Evolutionary conservation across 1,140 invertebrate species (phyloP).

Genomic region (Drosophila orosa): DNA sequence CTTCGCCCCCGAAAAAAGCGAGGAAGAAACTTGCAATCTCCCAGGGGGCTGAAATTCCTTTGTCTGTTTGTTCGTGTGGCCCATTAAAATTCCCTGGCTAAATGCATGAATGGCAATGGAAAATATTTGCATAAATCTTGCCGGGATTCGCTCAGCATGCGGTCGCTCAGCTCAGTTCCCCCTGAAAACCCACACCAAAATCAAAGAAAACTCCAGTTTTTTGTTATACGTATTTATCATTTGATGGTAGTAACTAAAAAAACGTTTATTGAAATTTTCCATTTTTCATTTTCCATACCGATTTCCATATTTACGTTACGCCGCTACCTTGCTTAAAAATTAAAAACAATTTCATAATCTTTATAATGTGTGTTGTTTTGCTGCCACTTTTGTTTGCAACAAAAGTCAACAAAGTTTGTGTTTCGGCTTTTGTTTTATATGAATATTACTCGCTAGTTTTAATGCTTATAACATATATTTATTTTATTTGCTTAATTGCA

Average conservation of each 20-base stretch:
- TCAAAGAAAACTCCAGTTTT: slow-evolving; percentile 17
- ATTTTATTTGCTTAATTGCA: slow-evolving; percentile 55
- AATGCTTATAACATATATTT: slow-evolving; percentile 46
- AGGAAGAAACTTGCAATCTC: slow-evolving; percentile 47
- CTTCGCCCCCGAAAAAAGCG: slow-evolving; percentile 20
- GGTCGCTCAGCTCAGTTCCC: neutral
- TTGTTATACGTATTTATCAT: slow-evolving; percentile 66
- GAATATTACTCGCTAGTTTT: slow-evolving; percentile 31
- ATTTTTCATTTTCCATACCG: slow-evolving; percentile 61
- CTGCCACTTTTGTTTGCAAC: slow-evolving; percentile 60
- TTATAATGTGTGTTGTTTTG: slow-evolving; percentile 45
- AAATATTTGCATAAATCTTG: slow-evolving; percentile 82
- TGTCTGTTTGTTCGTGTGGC: slow-evolving; percentile 54
- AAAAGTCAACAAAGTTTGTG: slow-evolving; percentile 53
- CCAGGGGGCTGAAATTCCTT: slow-evolving; percentile 26
- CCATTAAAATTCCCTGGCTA: slow-evolving; percentile 70
- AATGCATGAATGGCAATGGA: slow-evolving; percentile 71
- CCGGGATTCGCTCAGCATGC: slow-evolving; percentile 44
- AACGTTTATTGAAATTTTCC: slow-evolving; percentile 77
- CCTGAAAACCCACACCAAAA: neutral
- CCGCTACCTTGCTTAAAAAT: slow-evolving; percentile 67
- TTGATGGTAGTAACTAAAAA: slow-evolving; percentile 77
- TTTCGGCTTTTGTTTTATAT: slow-evolving; percentile 21
- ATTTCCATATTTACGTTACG: slow-evolving; percentile 57
- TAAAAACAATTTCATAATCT: slow-evolving; percentile 76